Evolutionary conservation across 2,888 invertebrate genomes (phyloP), one percentile per base, ranked within the genome.

Genomic region (Anoplius nigerrimus): DNA sequence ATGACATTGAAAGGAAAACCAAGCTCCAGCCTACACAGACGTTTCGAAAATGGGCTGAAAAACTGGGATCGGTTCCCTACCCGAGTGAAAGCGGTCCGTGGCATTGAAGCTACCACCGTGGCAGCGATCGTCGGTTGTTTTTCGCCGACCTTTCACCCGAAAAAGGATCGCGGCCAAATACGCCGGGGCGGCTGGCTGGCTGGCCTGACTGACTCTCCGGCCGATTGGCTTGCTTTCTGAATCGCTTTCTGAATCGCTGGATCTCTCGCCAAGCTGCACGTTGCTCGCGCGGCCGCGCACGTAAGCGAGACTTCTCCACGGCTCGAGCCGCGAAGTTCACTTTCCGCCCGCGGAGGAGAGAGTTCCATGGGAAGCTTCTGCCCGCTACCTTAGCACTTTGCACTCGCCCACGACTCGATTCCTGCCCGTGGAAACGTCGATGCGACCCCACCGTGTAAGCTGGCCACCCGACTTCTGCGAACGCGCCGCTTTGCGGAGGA

Each of bases 261-360:
- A 34, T 34, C 34, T 34, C 34, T 34, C 34, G 34, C 34, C 34
- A 13, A 52, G 22, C 62, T 62, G 70, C 70, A 67, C 59, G 8
- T n/a, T 53, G 58, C 62, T 62, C n/a, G n/a, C n/a, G n/a, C n/a
- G n/a, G n/a, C n/a, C n/a, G n/a, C n/a, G n/a, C n/a, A n/a, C n/a
- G n/a, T n/a, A n/a, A n/a, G n/a, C n/a, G n/a, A n/a, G n/a, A 60
- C 60, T 55, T 59, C 72, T 22, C 57, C 45, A 45, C 55, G 60
- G 6, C 11, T 53, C 61, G 66, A 53, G 48, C 70, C 70, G 75
- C 81, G 83, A 86, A 85, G 86, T 85, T 87, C 86, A 86, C 82
- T 82, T 80, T 83, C 81, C 82, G 87, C 88, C 87, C 85, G 87
- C 81, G 88, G 87, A 87, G 87, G 88, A 86, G 88, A 88, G 88